A percentile compares a stretch with the other conserved stretches of the same genome.
phyloP scores from a whole-genome alignment of 2,888 invertebrate genomes.

The Blastobasis adustella region DNA sequence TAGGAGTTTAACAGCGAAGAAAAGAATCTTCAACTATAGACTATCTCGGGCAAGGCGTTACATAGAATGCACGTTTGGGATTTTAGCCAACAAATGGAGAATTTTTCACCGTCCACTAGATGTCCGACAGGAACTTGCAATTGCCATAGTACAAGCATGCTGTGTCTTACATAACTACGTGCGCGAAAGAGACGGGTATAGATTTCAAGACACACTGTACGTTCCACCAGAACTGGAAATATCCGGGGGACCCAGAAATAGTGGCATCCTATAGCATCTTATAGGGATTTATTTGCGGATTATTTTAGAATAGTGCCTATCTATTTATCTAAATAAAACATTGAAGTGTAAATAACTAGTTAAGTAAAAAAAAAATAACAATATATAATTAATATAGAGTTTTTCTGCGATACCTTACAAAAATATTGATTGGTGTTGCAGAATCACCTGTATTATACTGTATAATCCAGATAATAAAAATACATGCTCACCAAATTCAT shows the following conservation, averaged over 20 bases:
- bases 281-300: slow-evolving; percentile 11
- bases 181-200: slow-evolving; percentile 2
- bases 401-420: too few relatives aligned
- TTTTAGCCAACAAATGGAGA: background rate
- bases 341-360: too few relatives aligned
- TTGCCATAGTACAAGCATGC: background rate
- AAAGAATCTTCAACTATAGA: background rate
- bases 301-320: too few relatives aligned
- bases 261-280: slow-evolving; percentile 6
- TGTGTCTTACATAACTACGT: slow-evolving; percentile 5
- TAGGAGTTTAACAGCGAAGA: background rate
- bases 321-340: too few relatives aligned
- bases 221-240: background rate
- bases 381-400: too few relatives aligned
- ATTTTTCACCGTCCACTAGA: background rate
- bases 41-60: background rate
- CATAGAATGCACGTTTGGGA: background rate
- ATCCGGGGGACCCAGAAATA: too few relatives aligned
- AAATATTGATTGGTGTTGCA: too few relatives aligned
- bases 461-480: too few relatives aligned
- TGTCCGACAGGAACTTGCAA: background rate
- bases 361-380: too few relatives aligned
- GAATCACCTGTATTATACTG: too few relatives aligned
- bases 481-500: too few relatives aligned
- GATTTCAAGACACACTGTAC: background rate